Evolutionary conservation across 2,797 vertebrate species (phyloP).

Genomic region (Threskiornis aethiopicus): DNA sequence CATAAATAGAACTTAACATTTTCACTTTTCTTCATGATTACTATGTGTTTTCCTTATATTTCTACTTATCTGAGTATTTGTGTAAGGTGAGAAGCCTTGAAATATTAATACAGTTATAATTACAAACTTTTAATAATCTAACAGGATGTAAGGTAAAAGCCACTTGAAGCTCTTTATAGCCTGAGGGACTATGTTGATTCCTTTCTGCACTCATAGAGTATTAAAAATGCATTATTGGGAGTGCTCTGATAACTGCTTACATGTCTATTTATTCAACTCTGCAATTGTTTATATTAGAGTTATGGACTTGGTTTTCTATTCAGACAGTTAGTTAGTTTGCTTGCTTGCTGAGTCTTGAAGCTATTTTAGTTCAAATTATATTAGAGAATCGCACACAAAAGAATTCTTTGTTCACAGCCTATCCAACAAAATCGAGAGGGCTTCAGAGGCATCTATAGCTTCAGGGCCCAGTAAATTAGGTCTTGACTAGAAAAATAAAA

Average conservation of each 20-base stretch:
- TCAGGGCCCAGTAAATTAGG: conserved; percentile 38
- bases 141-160: conserved; percentile 47
- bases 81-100: conserved; percentile 13
- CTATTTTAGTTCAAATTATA: conserved; percentile 43
- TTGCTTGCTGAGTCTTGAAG: conserved; percentile 11
- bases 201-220: conserved; percentile 1
- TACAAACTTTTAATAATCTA: conserved; percentile 43
- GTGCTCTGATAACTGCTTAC: conserved; percentile 22
- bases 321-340: not conserved
- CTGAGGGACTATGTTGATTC: conserved; percentile 24
- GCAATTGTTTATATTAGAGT: conserved; percentile 49
- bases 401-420: conserved; percentile 17
- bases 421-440: not conserved
- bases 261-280: conserved; percentile 29
- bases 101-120: conserved; percentile 43
- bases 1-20: not conserved
- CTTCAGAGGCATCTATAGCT: conserved; percentile 26
- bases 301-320: conserved; percentile 32
- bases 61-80: not conserved
- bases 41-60: not conserved
- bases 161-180: conserved; percentile 21
- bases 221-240: conserved; percentile 55
- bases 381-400: conserved; percentile 4
- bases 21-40: not conserved
- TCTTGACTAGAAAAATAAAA: conserved; percentile 40